Base-by-base conservation (phyloP, 2,797 vertebrate species). In the Bucorvus abyssinicus region DNA sequence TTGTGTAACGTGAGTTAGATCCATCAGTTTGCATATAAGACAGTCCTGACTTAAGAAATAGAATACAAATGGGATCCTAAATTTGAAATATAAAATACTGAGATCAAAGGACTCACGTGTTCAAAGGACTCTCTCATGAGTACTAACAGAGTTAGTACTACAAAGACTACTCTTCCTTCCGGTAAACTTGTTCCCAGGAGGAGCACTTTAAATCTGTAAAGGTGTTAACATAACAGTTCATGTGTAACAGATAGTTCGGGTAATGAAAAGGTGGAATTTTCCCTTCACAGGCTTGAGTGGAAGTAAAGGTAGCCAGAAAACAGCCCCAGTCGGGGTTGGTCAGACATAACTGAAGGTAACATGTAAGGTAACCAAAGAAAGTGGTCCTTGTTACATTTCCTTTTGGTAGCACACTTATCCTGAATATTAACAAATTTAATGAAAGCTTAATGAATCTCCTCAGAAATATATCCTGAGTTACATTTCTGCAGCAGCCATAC, bases 291-390 rank as follows among this genome's bases (percentile, higher is more conserved):
- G 5, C 23, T 36, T 45, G 32, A 68, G 5, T 29, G 7, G 30
- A 90, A 78, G 7, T 27, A 63, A 73, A 57, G 1, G 3, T 15
- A 59, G 38, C 7, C 1, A 50, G 42, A 44, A 74, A 63, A 50
- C 6, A 56, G 2, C 1, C 1, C 4, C 5, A 27, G 2, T 21
- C 32, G 78, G 12, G 7, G 3, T 18, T 7, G 4, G 18, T 42
- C 11, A 68, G 52, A n/a, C 4, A 26, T 50, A 83, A 45, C 3
- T 13, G n/a, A 42, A 65, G 19, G 47, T 4, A 32, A 55, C 7
- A 19, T 2, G 6, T 14, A 55, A 40, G 7, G 6, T 44, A 79
- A 52, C 6, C 2, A 36, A 83, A 86, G 8, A 20, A 79, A 44
- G 5, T 10, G 8, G 6, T 42, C 6, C 9, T 50, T 26, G 6